Base-by-base conservation (phyloP, 2,113 vertebrate genomes). In the Cyanoderma ruficeps region DNA sequence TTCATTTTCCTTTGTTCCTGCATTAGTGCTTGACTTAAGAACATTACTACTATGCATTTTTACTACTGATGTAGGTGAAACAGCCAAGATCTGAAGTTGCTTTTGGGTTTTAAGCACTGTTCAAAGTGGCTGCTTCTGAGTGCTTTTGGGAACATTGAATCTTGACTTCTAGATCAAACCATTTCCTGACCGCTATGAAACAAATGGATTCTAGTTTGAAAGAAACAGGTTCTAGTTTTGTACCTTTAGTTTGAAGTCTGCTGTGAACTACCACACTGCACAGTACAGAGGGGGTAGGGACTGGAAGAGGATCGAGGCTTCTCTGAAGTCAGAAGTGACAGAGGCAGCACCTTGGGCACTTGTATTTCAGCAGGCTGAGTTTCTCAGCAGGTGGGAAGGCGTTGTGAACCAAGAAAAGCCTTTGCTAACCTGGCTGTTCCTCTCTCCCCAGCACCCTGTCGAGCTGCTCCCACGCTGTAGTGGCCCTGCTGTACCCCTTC, bases 401-500 rank as follows among this genome's bases (percentile, higher is more conserved):
- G 23, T 11, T 53, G n/a, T 69, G n/a, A 56, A 18, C 15, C 12
- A 53, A 59, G 33, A 72, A 69, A 22, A 44, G 52, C 17, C 27
- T 85, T 31, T 75, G 74, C 67, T 95, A 82, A 97, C 7, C 0
- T 37, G 46, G 49, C 20, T 96, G 55, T 71, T 85, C 72, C 60
- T 97, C 60, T 97, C 68, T 96, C 87, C 61, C 90, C 96, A 99
- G 99, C 93, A 99, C 99, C 67, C 98, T 99, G 83, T 99, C 99
- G n/a, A 99, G 98, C 98, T 99, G 99, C 93, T 99, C 99, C n/a
- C 99, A 99, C 0, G 99, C 99, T 0, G 98, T 99, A 94, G 99
- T 99, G 93, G 99, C 99, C 64, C 97, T 99, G 97, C 99, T 99
- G 61, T 99, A 99, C 97, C 99, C 99, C 13, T 99, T 99, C 98